Base-by-base conservation (phyloP, 2,113 vertebrate genomes). In the Smithornis capensis region DNA sequence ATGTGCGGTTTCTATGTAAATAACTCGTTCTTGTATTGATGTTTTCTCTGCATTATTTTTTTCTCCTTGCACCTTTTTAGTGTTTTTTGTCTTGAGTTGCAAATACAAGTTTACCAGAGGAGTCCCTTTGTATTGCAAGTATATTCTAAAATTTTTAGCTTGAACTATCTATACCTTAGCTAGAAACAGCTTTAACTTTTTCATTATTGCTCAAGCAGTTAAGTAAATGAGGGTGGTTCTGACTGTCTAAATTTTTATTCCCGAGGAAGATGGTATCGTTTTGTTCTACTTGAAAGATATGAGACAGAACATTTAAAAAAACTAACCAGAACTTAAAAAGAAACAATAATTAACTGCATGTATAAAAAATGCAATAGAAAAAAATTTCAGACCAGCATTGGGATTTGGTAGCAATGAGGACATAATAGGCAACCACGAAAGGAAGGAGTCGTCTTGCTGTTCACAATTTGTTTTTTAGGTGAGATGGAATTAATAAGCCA, bases 141-240 rank as follows among this genome's bases (percentile, higher is more conserved):
- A 73, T 69, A 79, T 73, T 84, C 27, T 89, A 90, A 13, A 91
- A 90, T 79, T 88, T 96, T 96, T 78, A 75, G 82, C 11, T 81
- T 94, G 21, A 74, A 52, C 29, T 80, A 14, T 21, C 10, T 79
- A 7, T 49, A 53, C 14, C 13, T 77, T 87, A 44, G 53, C 50
- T 93, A 62, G 60, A 79, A 94, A 37, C 28, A 89, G 50, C 52
- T 79, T 40, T 47, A 25, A 25, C n/a, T 56, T 74, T 76, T 89
- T 78, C 4, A 27, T 33, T 68, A 31, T 45, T 73, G 35, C 24
- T 88, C 22, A 60, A 64, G 33, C 35, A 77, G 24, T 73, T 94
- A 67, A 35, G 52, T 50, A 47, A 49, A 33, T 7, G 49, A 52
- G 15, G 10, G 14, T 57, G 5, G 12, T 28, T 76, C 84, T 62